A percentile compares a stretch with the other conserved stretches of the same genome.
Evolutionary conservation across 2,113 vertebrate genomes (phyloP).

Genomic region (Corydoras maculifer): DNA sequence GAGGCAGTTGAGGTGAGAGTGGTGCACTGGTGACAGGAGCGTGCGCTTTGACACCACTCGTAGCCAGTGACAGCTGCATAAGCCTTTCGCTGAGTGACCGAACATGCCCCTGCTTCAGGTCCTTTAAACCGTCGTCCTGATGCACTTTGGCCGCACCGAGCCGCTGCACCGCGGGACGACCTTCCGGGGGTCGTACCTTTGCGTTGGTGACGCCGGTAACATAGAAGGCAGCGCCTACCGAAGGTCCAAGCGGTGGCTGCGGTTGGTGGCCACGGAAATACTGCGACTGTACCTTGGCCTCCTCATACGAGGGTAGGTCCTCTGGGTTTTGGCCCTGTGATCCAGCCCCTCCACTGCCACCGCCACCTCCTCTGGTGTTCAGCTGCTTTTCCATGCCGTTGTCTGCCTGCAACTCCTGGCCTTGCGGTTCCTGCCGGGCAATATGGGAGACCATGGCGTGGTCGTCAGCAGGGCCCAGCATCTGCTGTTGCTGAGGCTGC

Average conservation of each 20-base stretch:
- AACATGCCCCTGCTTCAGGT: constrained; percentile 97
- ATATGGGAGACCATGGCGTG: constrained; percentile 81
- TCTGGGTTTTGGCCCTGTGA: constrained; percentile 78
- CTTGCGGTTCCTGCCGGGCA: constrained; percentile 95
- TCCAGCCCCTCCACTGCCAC: constrained; percentile 68
- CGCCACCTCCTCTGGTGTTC: constrained; percentile 57
- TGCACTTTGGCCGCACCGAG: constrained; percentile 84
- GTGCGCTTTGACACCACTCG: constrained; percentile 91
- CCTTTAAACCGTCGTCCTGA: constrained; percentile 94
- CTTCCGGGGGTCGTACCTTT: constrained; percentile 88
- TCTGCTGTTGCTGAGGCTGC: constrained; percentile 61
- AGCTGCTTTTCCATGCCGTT: constrained; percentile 87
- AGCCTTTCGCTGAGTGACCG: constrained; percentile 91
- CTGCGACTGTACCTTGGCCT: constrained; percentile 97
- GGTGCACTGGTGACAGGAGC: constrained; percentile 83
- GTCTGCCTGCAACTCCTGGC: constrained; percentile 95
- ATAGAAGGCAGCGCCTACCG: constrained; percentile 82
- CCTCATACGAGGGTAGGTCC: constrained; percentile 93
- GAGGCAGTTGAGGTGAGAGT: constrained; percentile 75
- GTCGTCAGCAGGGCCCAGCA: constrained; percentile 73
- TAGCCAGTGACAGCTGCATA: constrained; percentile 95
- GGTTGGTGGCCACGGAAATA: constrained; percentile 84
- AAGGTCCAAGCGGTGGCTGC: constrained; percentile 50
- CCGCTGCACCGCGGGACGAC: constrained; percentile 83
- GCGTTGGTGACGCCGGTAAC: constrained; percentile 80